Base-by-base conservation (phyloP, 2,113 vertebrate genomes). In the Bujurquina vittata region DNA sequence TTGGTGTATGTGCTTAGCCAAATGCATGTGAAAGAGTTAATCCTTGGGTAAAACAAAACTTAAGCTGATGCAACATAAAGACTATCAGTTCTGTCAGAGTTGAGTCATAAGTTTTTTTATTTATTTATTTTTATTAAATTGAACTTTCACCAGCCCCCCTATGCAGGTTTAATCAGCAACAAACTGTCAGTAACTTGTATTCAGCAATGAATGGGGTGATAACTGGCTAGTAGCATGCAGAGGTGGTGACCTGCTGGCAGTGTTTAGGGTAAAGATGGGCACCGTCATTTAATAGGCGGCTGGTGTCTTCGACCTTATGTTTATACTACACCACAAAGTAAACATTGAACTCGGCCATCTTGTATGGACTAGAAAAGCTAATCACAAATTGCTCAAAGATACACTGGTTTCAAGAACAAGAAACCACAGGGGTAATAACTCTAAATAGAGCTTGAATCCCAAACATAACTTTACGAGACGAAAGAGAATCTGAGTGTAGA, bases 321-420 rank as follows among this genome's bases (percentile, higher is more conserved):
- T 79, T 81, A 26, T 72, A 57, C n/a, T 69, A 14, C 40, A 10
- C 23, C 22, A 23, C 22, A 14, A 58, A 43, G 29, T 10, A 12
- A 18, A 20, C n/a, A 8, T 18, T 59, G 22, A 26, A 69, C 59
- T 76, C 2, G 33, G n/a, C 49, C n/a, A 3, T 22, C 55, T 15
- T 52, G 7, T 55, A 33, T 57, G 5, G 46, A 63, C 76, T 67
- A 55, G 49, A 54, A 49, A 18, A 35, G 65, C 22, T 35, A 52
- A 76, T 52, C 12, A 37, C n/a, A 81, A 84, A 31, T 23, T 80
- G 61, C 52, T 78, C 60, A 55, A 58, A 81, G 56, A 10, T 29
- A 5, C 35, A 14, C 33, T 3, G 55, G 55, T 55, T 80, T 59
- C 9, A 67, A 59, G 60, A 86, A 62, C 61, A 72, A 54, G 35